These are phyloP conservation scores for Paramormyrops hopkinsi DNA, from an alignment of 2,797 vertebrate species.

Conservation along the genomic window DNA sequence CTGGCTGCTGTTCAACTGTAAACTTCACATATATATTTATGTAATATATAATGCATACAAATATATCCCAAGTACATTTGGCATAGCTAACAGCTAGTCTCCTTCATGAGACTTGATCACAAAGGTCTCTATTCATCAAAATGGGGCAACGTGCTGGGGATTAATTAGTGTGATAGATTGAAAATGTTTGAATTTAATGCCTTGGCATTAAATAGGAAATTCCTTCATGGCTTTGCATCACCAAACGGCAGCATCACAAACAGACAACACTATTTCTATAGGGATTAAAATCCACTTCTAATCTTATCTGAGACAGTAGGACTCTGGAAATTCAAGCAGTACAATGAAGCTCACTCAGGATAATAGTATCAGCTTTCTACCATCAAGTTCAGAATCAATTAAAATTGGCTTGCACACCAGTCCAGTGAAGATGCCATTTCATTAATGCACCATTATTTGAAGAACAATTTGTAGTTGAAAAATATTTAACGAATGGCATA, in stretches of 20 bases:
- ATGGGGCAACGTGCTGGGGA: neutral
- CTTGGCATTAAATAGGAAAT: neutral
- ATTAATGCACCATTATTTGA: neutral
- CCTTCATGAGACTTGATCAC: neutral
- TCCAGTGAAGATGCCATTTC: neutral
- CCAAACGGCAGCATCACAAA: neutral
- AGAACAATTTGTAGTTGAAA: neutral
- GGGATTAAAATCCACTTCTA: neutral
- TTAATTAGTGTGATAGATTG: neutral
- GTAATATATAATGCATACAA: neutral
- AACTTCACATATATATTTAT: neutral
- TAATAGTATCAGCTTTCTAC: neutral
- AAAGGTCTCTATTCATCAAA: neutral
- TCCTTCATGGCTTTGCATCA: neutral
- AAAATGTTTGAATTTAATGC: neutral
- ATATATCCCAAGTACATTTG: neutral
- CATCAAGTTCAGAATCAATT: neutral
- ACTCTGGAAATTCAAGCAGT: neutral
- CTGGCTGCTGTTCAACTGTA: neutral
- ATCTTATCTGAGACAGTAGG: neutral
- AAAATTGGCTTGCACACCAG: neutral
- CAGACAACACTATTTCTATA: neutral
- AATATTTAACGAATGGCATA: neutral
- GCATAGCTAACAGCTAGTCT: neutral
- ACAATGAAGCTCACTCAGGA: neutral